Conservation (phyloP, 2,888 invertebrate species). For the Phalera bucephala region DNA sequence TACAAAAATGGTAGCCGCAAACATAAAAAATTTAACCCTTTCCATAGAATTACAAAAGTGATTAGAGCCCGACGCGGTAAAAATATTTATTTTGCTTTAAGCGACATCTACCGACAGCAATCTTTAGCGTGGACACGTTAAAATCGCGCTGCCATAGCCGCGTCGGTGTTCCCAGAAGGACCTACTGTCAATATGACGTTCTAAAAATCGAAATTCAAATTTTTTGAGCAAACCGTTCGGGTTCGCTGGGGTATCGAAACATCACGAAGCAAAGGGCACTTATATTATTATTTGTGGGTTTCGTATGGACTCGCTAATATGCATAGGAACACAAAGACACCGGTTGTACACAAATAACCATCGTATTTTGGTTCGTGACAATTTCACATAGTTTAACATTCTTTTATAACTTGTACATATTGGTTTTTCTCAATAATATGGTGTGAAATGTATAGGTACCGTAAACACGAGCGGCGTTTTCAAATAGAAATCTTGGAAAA, state of each 20-base stretch:
- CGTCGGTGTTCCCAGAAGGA: conserved; percentile 64
- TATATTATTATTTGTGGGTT: conserved; percentile 34
- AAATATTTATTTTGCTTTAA: conserved; percentile 54
- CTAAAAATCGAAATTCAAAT: conserved; percentile 50
- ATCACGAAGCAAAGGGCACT: conserved; percentile 53
- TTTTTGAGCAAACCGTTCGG: conserved; percentile 46
- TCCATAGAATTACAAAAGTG: conserved; percentile 64
- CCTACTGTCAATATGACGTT: conserved; percentile 55
- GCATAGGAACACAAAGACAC: conserved; percentile 45
- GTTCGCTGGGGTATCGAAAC: conserved; percentile 29
- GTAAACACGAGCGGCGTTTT: conserved; percentile 19
- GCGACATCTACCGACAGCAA: conserved; percentile 30
- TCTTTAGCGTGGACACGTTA: conserved; percentile 60
- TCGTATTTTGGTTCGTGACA: conserved; percentile 27
- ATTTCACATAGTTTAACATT: conserved; percentile 24
- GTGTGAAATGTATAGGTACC: conserved; percentile 10
- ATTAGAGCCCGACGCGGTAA: conserved; percentile 47
- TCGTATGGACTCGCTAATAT: conserved; percentile 55
- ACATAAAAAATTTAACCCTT: conserved; percentile 36
- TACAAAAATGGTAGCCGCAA: conserved; percentile 48
- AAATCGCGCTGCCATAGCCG: conserved; percentile 46
- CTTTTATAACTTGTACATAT: conserved; percentile 31
- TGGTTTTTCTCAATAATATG: conserved; percentile 17
- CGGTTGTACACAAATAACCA: conserved; percentile 26
- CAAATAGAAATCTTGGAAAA: conserved; percentile 19